Evolutionary conservation across 1,140 invertebrate genomes (phyloP), one percentile per base, ranked within the genome.

Genomic region (Drosophila watanabei): DNA sequence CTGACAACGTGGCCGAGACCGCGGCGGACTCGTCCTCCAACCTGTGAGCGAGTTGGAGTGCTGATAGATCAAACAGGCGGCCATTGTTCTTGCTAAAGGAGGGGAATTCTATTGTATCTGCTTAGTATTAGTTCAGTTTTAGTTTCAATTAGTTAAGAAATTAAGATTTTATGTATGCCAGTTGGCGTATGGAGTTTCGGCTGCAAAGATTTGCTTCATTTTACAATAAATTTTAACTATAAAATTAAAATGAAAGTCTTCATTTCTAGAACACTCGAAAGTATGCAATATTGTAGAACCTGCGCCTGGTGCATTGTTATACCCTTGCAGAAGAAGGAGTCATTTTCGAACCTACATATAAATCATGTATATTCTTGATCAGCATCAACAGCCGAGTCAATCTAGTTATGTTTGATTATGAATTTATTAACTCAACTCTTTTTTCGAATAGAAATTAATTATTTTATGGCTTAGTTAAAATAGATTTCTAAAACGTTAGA

Each of bases 1-100:
- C 41, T 35, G 82, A 79, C 51, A 85, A 80, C 59, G 86, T 91
- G 30, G 82, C 89, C 51, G 92, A 93, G 76, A 90, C 92, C 4
- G 89, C 91, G 5, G 87, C 87, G 13, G 92, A 92, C 64, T 93
- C 92, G 5, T 92, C 92, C 18, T 93, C 92, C 20, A 93, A 92
- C 76, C 75, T 92, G 37, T 92, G 14, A 68, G 30, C 45, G 41
- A 35, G 10, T 11, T 8, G 2, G 0, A n/a, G 30, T 20, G 28
- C n/a, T n/a, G 13, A 13, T 30, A 35, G 18, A 35, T 54, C 28
- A 14, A 5, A 39, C 28, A 51, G 13, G 6, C 30, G 39, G 58
- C 63, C 63, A 66, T 66, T 35, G 30, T 24, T 39, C 30, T 33
- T 32, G 20, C 10, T 13, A n/a, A 41, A 62, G 37, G 11, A 62